Evolutionary conservation across 1,140 invertebrate species (phyloP), one percentile per base, ranked within the genome.

Genomic region (Gryon sp.): DNA sequence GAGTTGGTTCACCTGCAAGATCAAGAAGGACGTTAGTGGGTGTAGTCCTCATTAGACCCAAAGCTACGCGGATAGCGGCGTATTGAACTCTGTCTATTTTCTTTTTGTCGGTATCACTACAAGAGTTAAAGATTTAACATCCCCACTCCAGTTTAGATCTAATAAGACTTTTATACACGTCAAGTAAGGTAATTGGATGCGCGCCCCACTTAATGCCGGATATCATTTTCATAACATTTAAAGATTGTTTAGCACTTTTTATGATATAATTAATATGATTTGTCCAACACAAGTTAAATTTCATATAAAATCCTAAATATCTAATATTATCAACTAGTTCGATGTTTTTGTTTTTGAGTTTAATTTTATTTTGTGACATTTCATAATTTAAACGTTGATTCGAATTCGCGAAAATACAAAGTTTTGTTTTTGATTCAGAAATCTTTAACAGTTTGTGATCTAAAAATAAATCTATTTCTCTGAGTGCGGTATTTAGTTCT

Each of bases 201-300:
- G 26, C 40, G 1, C 41, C 28, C 41, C 40, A 46, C 20, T 30
- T 45, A 1, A 45, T 34, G 4, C 14, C 4, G 9, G 4, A 24
- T 9, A 55, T 40, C 6, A 26, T 2, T 43, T 66, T 70, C 0
- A 70, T 18, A 0, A 77, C 26, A 32, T 77, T 72, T 6, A 77
- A 3, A 8, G 26, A 19, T 45, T 66, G 60, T 16, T 48, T 76
- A 22, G 43, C 40, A 4, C 43, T 41, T 15, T 16, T 43, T 38
- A 12, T 24, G 4, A 65, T 36, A n/a, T 28, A 14, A 6, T 60
- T 26, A 0, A 79, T 38, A 28, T 75, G 65, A 1, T 9, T n/a
- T 1, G 3, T n/a, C 22, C 70, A 79, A n/a, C 52, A 55, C 2
- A 79, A 8, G 28, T 76, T 66, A 12, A 41, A 15, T 28, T 76